Base-by-base conservation (phyloP, 2,797 vertebrate species). In the Poecilia velifera region DNA sequence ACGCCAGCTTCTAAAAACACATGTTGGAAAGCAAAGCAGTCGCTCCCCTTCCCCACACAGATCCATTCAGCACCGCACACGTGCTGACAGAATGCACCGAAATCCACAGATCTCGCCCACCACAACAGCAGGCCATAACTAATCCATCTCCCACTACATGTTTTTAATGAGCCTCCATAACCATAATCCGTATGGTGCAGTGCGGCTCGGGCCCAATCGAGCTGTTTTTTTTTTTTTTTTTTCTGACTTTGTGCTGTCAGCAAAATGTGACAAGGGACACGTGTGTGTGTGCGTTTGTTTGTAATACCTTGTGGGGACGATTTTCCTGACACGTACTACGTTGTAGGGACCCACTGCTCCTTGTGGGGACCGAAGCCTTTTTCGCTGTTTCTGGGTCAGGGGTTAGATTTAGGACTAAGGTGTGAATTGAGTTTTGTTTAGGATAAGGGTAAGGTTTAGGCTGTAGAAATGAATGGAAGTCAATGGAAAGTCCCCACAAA, bases 81-180 rank as follows among this genome's bases (percentile, higher is more conserved):
- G 76, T 41, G 64, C 87, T 80, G 79, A 90, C 78, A 90, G 86
- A 90, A 87, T 22, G 49, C 79, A 76, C 43, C 74, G 76, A 90
- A 88, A 90, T 76, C 68, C 76, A 53, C 78, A 78, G 89, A 82
- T 91, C 78, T 87, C 22, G 78, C 84, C 88, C 86, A 81, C 84
- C 62, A 76, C 89, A 86, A 78, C 93, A 93, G 91, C 91, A 90
- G 91, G 91, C 86, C 76, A 79, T 39, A 78, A 85, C 87, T 93
- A 90, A 89, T 94, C 92, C 88, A 82, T 90, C 91, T 91, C 92
- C 91, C 89, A 76, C 89, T 89, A 91, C 91, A 93, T 90, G 89
- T 80, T 91, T 93, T 92, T 92, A 92, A 93, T 92, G 91, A 92
- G 90, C 88, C 85, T 85, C 89, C 82, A 84, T 90, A 84, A 92